phyloP scores from a whole-genome alignment of 2,888 invertebrate species.

The Drosophila atripex region DNA sequence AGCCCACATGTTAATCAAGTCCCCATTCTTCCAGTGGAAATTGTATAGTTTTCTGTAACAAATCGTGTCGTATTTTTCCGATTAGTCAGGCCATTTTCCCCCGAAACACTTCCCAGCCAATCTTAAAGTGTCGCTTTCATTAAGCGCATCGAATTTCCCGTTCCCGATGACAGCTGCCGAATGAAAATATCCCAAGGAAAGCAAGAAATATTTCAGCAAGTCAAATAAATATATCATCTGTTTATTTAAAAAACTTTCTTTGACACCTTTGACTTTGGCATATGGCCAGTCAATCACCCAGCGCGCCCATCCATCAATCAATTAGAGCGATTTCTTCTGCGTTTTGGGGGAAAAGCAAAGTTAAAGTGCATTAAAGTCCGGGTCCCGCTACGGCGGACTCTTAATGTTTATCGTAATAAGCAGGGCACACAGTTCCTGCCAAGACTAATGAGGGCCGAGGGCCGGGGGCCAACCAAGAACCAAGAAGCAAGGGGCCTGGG shows the following conservation, averaged over 20 bases:
- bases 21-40: constrained; percentile 42
- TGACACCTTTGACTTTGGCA: constrained; percentile 66
- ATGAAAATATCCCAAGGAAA: constrained; percentile 34
- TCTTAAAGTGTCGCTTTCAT: constrained; percentile 69
- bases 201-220: constrained; percentile 53
- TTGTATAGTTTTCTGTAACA: constrained; percentile 63
- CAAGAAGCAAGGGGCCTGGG: background rate
- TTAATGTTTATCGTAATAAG: constrained; percentile 75
- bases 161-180: constrained; percentile 59
- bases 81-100: constrained; percentile 64
- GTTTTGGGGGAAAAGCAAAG: constrained; percentile 8
- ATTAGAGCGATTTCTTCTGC: constrained; percentile 42
- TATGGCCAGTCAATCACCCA: constrained; percentile 58
- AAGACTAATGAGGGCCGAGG: constrained; percentile 67
- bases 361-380: constrained; percentile 68
- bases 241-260: constrained; percentile 17
- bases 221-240: constrained; percentile 54
- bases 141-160: constrained; percentile 70
- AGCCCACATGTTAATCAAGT: constrained; percentile 72
- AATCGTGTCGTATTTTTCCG: constrained; percentile 72
- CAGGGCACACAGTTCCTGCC: constrained; percentile 67
- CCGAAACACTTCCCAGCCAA: constrained; percentile 19
- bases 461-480: background rate
- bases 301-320: constrained; percentile 63
- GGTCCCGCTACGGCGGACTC: constrained; percentile 19